Evolutionary conservation across 2,888 invertebrate genomes (phyloP), one percentile per base, ranked within the genome.

Genomic region (Papilio demoleus): DNA sequence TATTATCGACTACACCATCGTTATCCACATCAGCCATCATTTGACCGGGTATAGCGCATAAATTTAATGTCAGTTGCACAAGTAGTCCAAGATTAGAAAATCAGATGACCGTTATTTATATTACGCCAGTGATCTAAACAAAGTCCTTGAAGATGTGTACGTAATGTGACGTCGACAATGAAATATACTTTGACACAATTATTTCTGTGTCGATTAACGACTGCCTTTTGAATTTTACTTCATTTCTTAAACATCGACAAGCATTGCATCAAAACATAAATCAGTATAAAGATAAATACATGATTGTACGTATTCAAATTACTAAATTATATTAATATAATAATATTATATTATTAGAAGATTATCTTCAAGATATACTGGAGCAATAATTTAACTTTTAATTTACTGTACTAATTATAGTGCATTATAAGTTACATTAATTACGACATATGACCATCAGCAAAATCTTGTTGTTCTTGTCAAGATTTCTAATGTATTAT

Each of bases 121-220:
- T 42, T 59, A 24, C 47, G 34, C 58, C 8, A 56, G 36, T 42
- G 65, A 66, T 47, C 58, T 59, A 31, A 62, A 50, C 36, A 24
- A 50, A 50, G 34, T 50, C 60, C 36, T 61, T 50, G 60, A 50
- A 66, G 14, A 27, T 31, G 12, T 53, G 53, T 17, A 47, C 67
- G 36, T 50, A 60, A 58, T 47, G 38, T 47, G 34, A 42, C 59
- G 58, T 31, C 17, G 31, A 60, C 56, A 58, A 42, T n/a, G 47
- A 59, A 66, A 66, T 59, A 66, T 58, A 22, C 47, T 60, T 59
- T 60, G 59, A 59, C 59, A 66, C 59, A 66, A 22, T 47, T 66
- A 47, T 58, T 22, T 24, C 36, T 36, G 45, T 45, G 42, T 40
- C 31, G 19, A 42, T 42, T 19, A 58, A 38, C 31, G 17, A 31